Percentiles rank a stretch among this genome's conserved stretches.
phyloP scores from a whole-genome alignment of 1,140 invertebrate species.

The Orius insidiosus region DNA sequence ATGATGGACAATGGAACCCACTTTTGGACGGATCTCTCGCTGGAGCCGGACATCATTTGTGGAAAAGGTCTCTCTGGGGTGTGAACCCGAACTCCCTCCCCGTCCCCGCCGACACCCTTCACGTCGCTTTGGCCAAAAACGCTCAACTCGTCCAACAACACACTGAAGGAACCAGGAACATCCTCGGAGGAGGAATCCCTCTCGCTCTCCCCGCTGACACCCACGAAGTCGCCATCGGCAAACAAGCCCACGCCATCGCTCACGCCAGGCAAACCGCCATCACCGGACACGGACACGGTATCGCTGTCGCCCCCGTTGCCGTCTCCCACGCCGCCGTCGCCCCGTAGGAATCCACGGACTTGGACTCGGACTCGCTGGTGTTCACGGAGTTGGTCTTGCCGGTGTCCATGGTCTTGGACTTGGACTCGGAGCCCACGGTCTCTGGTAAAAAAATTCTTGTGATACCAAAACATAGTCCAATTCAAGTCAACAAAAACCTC shows the following conservation, averaged over 20 bases:
- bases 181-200: constrained; percentile 14
- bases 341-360: no score
- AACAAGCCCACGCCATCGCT: constrained; percentile 28
- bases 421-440: neutral
- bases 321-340: constrained; percentile 1
- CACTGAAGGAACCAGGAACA: constrained; percentile 10
- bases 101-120: constrained; percentile 3
- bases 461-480: neutral
- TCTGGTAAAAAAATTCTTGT: no score
- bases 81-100: constrained; percentile 5
- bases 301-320: neutral
- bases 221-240: constrained; percentile 32
- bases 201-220: constrained; percentile 31
- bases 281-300: constrained; percentile 21
- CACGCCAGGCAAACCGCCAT: constrained; percentile 20
- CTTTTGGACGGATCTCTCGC: constrained; percentile 2
- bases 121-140: constrained; percentile 8
- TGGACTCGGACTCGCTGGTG: neutral
- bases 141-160: constrained; percentile 8
- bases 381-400: neutral
- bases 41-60: neutral
- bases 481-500: neutral
- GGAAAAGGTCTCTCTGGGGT: neutral
- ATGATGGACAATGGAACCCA: constrained; percentile 3
- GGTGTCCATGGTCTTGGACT: constrained; percentile 1